Evolutionary conservation across 2,888 invertebrate genomes (phyloP), one percentile per base, ranked within the genome.

Genomic region (Scaptomyza reducta): DNA sequence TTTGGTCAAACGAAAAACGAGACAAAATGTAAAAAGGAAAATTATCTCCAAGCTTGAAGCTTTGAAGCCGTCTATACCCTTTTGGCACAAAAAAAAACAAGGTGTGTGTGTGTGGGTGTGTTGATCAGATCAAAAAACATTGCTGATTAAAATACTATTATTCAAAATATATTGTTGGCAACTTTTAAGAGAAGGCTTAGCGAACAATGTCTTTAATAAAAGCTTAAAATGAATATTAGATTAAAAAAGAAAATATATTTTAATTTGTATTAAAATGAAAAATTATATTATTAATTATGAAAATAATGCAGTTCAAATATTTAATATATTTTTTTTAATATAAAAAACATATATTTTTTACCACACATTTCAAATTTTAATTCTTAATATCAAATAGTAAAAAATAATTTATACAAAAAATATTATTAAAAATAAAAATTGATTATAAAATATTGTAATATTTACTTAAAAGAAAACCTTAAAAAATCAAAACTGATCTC

Each of bases 11-110:
- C 13, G n/a, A 54, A 59, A 60, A 64, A 27, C 64, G 70, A 77
- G 56, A 79, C 79, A 75, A 67, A 62, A 67, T 59, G 40, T 57
- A 40, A 63, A 65, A 79, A 78, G 44, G 50, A 55, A 72, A 74
- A 62, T 40, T 40, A 40, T 38, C 51, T 41, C 38, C 9, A 14
- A 42, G 25, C 16, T 6, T 44, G n/a, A 61, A 45, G 35, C 70
- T 63, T 53, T 56, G 51, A 42, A 58, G 42, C 44, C 35, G 44
- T 40, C 53, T 25, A 59, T 61, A 58, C 74, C 60, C 63, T 31
- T 49, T 49, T 69, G 50, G 49, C 41, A 29, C 16, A 14, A 29
- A 47, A 22, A 22, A 22, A 22, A 22, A 22, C 1, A 22, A 10
- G 25, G 41, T 14, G 14, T 51, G 35, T 46, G 16, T 51, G 75